Evolutionary conservation across 2,113 vertebrate genomes (phyloP).

Genomic region (Laterallus jamaicensis): DNA sequence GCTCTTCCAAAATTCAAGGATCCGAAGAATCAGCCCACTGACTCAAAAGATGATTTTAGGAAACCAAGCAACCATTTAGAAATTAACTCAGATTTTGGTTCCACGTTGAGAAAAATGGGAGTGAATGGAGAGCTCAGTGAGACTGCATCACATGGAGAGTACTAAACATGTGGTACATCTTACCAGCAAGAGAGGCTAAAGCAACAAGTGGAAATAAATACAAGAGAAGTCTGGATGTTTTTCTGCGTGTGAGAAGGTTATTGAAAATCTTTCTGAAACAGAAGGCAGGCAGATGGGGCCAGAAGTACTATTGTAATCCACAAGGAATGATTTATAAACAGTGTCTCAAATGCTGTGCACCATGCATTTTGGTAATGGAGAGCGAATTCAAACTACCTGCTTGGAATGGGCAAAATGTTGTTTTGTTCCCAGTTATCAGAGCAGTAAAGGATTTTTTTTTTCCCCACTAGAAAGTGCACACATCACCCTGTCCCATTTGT

Average conservation of each 20-base stretch:
- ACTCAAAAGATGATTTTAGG: not conserved
- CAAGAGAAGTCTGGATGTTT: not conserved
- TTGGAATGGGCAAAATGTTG: not conserved
- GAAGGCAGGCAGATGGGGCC: not conserved
- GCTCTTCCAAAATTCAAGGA: not conserved
- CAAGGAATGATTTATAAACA: not conserved
- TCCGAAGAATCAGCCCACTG: not conserved
- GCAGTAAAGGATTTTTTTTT: not conserved
- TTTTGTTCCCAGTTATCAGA: not conserved
- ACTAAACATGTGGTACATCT: not conserved
- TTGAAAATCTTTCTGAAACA: not conserved
- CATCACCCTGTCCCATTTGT: not conserved
- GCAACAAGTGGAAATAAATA: not conserved
- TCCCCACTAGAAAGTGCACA: not conserved
- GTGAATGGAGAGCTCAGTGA: not conserved
- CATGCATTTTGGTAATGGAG: not conserved
- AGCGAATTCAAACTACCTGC: not conserved
- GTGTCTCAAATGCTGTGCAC: not conserved
- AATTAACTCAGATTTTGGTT: not conserved
- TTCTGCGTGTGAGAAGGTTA: not conserved
- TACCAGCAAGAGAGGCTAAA: not conserved
- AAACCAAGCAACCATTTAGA: not conserved
- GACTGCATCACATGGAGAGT: not conserved
- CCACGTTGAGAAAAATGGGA: not conserved
- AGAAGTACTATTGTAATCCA: not conserved